A percentile compares a stretch with the other conserved stretches of the same genome.
Conservation (phyloP, 2,888 invertebrate genomes). For the Halictus quadricinctus region DNA sequence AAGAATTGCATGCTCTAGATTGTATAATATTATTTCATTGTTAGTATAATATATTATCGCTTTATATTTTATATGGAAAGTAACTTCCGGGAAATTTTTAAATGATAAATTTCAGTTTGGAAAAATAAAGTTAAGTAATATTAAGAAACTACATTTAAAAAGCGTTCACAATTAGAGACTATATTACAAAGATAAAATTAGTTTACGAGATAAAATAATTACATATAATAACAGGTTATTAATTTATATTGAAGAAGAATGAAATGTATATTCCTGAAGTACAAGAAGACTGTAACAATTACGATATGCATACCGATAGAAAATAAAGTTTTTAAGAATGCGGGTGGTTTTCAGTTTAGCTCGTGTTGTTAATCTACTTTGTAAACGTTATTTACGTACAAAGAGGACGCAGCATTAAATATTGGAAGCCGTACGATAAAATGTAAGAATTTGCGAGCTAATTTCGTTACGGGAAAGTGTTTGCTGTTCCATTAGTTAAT, state of each 20-base stretch:
- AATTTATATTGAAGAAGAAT: not conserved
- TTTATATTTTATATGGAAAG: not conserved
- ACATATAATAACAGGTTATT: not conserved
- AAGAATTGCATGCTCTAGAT: too few relatives aligned
- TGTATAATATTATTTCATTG: too few relatives aligned
- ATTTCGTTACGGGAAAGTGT: not conserved
- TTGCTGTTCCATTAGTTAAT: slow-evolving; percentile 12
- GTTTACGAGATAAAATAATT: not conserved
- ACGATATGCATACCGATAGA: not conserved
- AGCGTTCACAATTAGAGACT: not conserved
- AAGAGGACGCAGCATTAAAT: not conserved
- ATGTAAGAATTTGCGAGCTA: not conserved
- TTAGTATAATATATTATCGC: not conserved
- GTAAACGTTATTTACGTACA: not conserved
- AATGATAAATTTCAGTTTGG: not conserved
- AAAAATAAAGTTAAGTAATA: too few relatives aligned
- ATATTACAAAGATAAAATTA: not conserved
- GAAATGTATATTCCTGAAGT: not conserved
- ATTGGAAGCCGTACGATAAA: not conserved
- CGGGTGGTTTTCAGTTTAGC: not conserved
- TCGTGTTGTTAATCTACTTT: not conserved
- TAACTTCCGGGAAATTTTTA: not conserved
- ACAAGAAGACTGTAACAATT: not conserved
- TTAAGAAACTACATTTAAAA: too few relatives aligned
- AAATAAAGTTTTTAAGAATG: not conserved